Evolutionary conservation across 2,113 vertebrate genomes (phyloP).

Genomic region (Emberiza fucata): DNA sequence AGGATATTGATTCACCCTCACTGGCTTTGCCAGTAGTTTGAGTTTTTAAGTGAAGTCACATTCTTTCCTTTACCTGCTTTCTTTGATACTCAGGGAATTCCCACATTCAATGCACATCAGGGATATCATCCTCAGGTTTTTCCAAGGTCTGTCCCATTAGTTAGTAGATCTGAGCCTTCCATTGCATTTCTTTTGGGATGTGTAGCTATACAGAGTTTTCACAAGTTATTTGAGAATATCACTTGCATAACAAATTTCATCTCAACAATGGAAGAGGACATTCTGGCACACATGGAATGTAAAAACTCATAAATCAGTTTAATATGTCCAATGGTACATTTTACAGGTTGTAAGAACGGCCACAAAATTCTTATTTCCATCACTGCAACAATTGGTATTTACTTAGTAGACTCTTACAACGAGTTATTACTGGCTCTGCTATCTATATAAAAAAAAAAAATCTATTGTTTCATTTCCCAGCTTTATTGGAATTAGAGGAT

Average conservation of each 20-base stretch:
- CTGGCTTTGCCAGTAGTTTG: neutral
- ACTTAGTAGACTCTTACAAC: neutral
- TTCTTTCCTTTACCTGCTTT: neutral
- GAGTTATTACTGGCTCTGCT: neutral
- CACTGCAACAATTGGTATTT: neutral
- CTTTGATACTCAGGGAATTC: neutral
- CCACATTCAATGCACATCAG: neutral
- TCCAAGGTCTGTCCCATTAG: neutral
- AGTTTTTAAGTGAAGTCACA: neutral
- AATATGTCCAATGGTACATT: neutral
- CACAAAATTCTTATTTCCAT: neutral
- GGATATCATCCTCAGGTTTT: neutral
- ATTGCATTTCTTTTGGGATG: neutral
- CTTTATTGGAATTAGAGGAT: neutral
- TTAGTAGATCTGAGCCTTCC: neutral
- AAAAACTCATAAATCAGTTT: neutral
- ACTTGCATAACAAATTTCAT: neutral
- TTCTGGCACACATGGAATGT: neutral
- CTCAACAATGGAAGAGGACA: neutral
- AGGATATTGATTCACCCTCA: neutral
- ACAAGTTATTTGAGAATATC: neutral
- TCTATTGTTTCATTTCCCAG: neutral
- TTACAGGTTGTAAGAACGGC: neutral
- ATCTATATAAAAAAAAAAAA: neutral
- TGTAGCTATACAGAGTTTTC: neutral